Conservation (phyloP, 2,888 invertebrate species). For the Tenthredo distinguenda region DNA sequence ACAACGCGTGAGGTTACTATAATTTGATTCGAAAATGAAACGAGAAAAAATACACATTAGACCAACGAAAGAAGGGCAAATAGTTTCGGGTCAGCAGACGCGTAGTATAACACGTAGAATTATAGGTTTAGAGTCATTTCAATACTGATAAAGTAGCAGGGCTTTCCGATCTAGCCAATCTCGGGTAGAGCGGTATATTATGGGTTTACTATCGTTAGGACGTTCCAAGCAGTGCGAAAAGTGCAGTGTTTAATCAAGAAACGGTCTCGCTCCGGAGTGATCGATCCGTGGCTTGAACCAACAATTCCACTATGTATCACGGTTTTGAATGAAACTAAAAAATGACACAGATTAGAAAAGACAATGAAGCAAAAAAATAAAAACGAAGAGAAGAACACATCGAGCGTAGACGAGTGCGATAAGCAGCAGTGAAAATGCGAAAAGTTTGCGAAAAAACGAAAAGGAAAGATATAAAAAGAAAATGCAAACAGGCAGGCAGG, state of each 20-base stretch:
- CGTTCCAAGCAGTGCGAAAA: background rate
- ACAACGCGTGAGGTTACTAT: background rate
- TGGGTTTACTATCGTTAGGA: background rate
- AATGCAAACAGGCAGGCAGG: constrained; percentile 27
- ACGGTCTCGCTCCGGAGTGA: background rate
- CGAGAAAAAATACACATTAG: background rate
- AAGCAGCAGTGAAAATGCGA: background rate
- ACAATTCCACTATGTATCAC: background rate
- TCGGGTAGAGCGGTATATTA: background rate
- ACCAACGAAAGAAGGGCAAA: background rate
- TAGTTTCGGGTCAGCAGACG: background rate
- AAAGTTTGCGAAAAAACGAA: background rate
- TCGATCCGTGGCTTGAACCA: background rate
- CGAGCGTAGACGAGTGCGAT: background rate
- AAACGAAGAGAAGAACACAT: background rate
- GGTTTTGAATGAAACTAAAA: background rate
- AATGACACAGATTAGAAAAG: background rate
- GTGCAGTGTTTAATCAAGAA: background rate
- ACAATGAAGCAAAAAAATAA: background rate
- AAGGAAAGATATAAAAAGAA: background rate
- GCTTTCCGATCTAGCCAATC: background rate
- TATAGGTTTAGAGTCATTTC: background rate
- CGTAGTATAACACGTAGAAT: background rate
- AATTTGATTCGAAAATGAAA: background rate
- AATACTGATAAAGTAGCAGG: background rate